Evolutionary conservation across 2,888 invertebrate genomes (phyloP).

Genomic region (Cancer borealis): DNA sequence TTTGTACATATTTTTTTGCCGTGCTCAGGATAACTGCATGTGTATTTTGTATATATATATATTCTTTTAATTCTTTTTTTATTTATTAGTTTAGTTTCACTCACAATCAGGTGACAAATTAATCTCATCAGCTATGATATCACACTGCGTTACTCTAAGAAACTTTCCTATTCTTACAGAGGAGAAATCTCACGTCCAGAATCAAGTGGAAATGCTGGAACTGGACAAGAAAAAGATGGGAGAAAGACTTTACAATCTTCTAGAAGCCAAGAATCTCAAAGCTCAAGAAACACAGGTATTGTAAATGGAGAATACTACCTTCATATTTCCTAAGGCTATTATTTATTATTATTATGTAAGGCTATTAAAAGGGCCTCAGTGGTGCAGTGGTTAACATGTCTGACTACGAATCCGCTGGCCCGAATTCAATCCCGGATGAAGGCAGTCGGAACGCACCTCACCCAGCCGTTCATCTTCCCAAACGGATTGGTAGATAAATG

Average conservation of each 20-base stretch:
- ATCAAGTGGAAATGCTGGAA: background rate
- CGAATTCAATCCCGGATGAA: no score
- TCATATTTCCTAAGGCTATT: background rate
- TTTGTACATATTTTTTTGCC: no score
- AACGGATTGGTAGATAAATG: no score
- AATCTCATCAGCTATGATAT: background rate
- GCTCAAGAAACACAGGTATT: background rate
- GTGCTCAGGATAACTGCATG: no score
- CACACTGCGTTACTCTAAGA: background rate
- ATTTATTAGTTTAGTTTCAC: background rate
- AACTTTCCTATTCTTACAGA: background rate
- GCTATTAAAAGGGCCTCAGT: no score
- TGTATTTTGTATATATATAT: no score
- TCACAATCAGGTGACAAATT: background rate
- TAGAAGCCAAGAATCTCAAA: background rate
- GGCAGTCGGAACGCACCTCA: no score
- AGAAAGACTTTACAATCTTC: slow-evolving; percentile 2
- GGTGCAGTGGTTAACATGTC: no score
- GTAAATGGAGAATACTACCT: background rate
- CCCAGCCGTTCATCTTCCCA: no score
- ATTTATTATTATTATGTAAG: background rate
- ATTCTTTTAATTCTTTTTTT: no score
- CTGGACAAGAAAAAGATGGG: slow-evolving; percentile 24
- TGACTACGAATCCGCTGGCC: no score
- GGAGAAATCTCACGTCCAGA: background rate